Conservation (phyloP, 64 coral and sea anemone genomes). For the Platygyra sinensis region DNA sequence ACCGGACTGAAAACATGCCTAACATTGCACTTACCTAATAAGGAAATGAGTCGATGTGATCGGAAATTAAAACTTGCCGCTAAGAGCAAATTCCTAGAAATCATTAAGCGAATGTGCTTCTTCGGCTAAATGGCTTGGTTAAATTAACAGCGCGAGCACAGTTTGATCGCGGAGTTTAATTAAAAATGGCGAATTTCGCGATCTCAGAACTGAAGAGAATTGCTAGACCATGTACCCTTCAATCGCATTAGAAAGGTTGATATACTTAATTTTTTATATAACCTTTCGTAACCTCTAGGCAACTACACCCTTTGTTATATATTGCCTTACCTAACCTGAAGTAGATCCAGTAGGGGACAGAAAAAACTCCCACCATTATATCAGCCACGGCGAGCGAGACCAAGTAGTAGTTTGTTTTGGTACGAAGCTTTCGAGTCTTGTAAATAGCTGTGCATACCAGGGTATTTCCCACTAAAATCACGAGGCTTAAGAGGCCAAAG, state of each 20-base stretch:
- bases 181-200: too few species aligned
- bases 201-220: too few species aligned
- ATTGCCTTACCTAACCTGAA: slow-evolving; percentile 76
- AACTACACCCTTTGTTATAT: not conserved
- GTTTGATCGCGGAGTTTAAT: too few species aligned
- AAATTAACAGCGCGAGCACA: too few species aligned
- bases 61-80: not conserved
- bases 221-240: too few species aligned
- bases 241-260: too few species aligned
- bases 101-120: not conserved
- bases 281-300: too few species aligned
- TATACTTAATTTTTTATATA: too few species aligned
- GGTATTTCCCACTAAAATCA: slow-evolving; percentile 79
- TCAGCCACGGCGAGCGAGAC: slow-evolving; percentile 72
- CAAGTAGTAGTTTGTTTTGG: slow-evolving; percentile 88
- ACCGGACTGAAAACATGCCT: not conserved
- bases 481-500: slow-evolving; percentile 41
- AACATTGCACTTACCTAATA: not conserved
- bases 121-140: too few species aligned
- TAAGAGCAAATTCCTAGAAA: not conserved
- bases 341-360: slow-evolving; percentile 83
- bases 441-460: slow-evolving; percentile 88
- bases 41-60: not conserved
- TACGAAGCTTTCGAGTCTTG: slow-evolving; percentile 72
- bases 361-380: slow-evolving; percentile 76